Evolutionary conservation across 1,140 invertebrate species (phyloP).

Genomic region (Andrena cerasifolii): DNA sequence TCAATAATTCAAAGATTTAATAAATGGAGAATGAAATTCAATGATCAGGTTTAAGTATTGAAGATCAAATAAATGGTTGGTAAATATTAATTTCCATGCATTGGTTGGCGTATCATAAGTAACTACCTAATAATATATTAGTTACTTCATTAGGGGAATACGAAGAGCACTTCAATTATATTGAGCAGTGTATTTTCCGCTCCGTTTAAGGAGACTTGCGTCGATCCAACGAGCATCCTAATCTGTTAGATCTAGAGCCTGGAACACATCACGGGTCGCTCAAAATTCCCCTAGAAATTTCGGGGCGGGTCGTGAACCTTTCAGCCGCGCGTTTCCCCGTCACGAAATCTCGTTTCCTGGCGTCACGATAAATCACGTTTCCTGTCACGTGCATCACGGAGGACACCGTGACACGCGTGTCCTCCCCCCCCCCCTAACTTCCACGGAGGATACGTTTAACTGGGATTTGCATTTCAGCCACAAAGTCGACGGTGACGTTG

Average conservation of each 20-base stretch:
- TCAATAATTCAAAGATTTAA: too few species aligned
- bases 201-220: not conserved
- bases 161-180: too few species aligned
- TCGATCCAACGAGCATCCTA: not conserved
- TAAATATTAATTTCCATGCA: too few species aligned
- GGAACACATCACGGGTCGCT: not conserved
- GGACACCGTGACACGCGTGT: conserved; percentile 17
- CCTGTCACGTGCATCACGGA: conserved; percentile 6
- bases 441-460: not conserved
- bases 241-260: not conserved
- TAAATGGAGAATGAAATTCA: too few species aligned
- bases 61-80: too few species aligned
- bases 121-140: too few species aligned
- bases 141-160: too few species aligned
- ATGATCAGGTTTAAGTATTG: too few species aligned
- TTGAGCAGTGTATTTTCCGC: too few species aligned
- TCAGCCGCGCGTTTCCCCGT: conserved; percentile 3
- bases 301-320: not conserved
- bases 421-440: not conserved
- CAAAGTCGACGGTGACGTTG: conserved; percentile 15
- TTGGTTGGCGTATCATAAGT: too few species aligned
- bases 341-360: conserved; percentile 25
- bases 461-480: conserved; percentile 19
- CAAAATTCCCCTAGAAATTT: not conserved
- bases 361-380: conserved; percentile 21